These are phyloP conservation scores for Noctua janthe DNA, from an alignment of 2,888 invertebrate genomes.

Conservation along the genomic window DNA sequence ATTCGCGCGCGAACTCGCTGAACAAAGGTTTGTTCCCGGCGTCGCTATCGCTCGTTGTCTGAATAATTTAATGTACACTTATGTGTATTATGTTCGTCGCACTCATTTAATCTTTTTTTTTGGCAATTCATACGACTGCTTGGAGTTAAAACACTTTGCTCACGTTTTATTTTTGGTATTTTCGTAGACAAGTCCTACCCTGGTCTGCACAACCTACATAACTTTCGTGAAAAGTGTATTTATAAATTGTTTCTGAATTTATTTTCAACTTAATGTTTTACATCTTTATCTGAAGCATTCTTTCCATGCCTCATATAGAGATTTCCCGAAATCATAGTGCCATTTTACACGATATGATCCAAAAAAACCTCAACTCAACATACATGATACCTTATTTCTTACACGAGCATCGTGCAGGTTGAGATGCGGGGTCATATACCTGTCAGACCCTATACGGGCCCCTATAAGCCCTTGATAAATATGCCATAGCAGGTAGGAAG, in stretches of 20 bases:
- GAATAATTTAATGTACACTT: constrained; percentile 74
- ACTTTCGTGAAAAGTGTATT: neutral
- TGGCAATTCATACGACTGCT: constrained; percentile 42
- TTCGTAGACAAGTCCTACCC: neutral
- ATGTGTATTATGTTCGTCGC: constrained; percentile 52
- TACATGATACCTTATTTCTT: constrained; percentile 23
- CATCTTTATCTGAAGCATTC: neutral
- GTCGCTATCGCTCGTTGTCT: constrained; percentile 63
- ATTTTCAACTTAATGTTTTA: neutral
- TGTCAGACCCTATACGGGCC: constrained; percentile 52
- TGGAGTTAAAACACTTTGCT: constrained; percentile 35
- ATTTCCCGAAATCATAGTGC: neutral
- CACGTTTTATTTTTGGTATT: constrained; percentile 25
- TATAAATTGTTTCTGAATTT: neutral
- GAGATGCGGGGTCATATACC: constrained; percentile 54
- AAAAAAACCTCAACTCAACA: constrained; percentile 15
- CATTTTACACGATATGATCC: constrained; percentile 1
- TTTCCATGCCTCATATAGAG: neutral
- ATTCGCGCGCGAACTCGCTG: constrained; percentile 66
- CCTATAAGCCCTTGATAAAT: constrained; percentile 66
- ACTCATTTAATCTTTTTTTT: constrained; percentile 60
- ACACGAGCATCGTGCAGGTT: constrained; percentile 12
- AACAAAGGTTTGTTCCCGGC: constrained; percentile 67
- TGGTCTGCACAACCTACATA: neutral
- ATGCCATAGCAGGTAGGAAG: constrained; percentile 43